Base-by-base conservation (phyloP, 2,888 invertebrate species). In the Ormyrus nitidulus region DNA sequence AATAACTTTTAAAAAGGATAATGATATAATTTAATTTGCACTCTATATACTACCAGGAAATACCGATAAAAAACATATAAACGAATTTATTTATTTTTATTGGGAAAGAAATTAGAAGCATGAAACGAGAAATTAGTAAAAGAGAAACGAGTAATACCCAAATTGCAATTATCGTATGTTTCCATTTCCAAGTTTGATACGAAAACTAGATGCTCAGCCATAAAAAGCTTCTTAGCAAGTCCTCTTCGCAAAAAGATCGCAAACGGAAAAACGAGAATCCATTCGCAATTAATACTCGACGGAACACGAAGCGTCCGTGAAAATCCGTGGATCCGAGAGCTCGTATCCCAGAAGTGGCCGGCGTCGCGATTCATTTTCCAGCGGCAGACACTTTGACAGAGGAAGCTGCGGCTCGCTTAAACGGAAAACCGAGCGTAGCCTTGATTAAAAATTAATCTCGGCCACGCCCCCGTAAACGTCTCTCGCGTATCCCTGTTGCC, bases 361-460 rank as follows among this genome's bases (percentile, higher is more conserved):
- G 49, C 51, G 59, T 56, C 44, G 19, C 8, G 13, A 48, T 65
- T 56, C 34, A 34, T 61, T 54, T 56, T 5, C 49, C 56, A n/a
- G 34, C 0, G 13, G 2, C 11, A 13, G 58, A 75, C 75, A 66
- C 44, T 61, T 68, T 61, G 66, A 68, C 75, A 68, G 59, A 1
- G 34, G 34, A 34, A 34, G 34, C 0, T 19, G 34, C 0, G n/a
- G 71, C 73, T 73, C 19, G 70, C 62, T 75, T 53, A 70, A 34
- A 71, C 58, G 62, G 48, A n/a, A 76, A 71, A 76, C 59, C 58
- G 61, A 10, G 13, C 44, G 70, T 48, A 34, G 19, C 70, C 79
- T 82, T 82, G 81, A 82, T 83, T 81, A 82, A 83, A 83, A 82
- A 82, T 83, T 81, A 83, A 83, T 83, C 75, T 78, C 65, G 66